Conservation (phyloP, 2,113 vertebrate species). For the Grantiella picta region DNA sequence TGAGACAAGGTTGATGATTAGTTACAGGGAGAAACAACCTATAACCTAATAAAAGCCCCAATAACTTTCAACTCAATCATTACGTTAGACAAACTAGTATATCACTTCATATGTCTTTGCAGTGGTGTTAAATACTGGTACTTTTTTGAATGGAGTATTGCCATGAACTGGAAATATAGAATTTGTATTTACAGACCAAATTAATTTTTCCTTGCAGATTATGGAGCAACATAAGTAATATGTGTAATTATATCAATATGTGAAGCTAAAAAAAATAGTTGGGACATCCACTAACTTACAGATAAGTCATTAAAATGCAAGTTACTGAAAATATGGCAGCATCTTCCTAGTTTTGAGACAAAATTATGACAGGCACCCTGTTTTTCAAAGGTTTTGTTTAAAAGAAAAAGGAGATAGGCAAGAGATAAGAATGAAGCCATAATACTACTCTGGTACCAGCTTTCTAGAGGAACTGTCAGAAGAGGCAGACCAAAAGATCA, state of each 20-base stretch:
- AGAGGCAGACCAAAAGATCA: background rate
- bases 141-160: background rate
- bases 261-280: background rate
- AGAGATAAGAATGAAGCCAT: background rate
- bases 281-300: background rate
- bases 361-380: background rate
- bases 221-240: background rate
- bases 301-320: background rate
- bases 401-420: background rate
- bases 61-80: background rate
- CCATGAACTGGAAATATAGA: background rate
- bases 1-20: background rate
- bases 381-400: background rate
- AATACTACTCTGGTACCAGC: background rate
- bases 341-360: background rate
- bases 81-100: background rate
- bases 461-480: background rate
- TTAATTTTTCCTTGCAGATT: background rate
- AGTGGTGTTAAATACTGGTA: background rate
- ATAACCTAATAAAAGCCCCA: background rate
- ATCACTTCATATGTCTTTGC: background rate
- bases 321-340: background rate
- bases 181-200: background rate
- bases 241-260: background rate
- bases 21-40: background rate